phyloP scores from a whole-genome alignment of 2,888 invertebrate species.

The Ceratothoa steindachneri region DNA sequence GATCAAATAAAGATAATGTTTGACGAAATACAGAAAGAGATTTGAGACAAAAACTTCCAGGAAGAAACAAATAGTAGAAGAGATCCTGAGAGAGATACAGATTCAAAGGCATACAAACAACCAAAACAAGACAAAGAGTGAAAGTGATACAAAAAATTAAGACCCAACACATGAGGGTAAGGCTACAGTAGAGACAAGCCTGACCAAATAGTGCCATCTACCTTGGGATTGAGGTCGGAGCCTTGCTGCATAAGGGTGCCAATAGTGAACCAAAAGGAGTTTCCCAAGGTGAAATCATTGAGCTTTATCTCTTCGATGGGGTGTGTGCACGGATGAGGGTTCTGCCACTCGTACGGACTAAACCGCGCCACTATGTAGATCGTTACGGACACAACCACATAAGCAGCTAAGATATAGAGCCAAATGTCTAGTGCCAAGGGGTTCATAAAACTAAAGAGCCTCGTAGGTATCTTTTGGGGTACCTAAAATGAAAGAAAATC shows the following conservation, averaged over 20 bases:
- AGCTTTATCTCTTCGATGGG: slow-evolving; percentile 51
- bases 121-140: too few relatives aligned
- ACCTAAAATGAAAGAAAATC: slow-evolving; percentile 24
- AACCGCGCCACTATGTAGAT: slow-evolving; percentile 76
- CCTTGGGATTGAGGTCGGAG: slow-evolving; percentile 55
- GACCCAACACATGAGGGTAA: too few relatives aligned
- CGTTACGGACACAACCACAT: slow-evolving; percentile 70
- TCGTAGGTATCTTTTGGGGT: slow-evolving; percentile 49
- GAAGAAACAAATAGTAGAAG: too few relatives aligned
- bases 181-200: too few relatives aligned
- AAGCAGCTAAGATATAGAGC: slow-evolving; percentile 75
- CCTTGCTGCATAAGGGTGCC: slow-evolving; percentile 62
- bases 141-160: too few relatives aligned
- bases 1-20: too few relatives aligned
- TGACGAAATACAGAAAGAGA: too few relatives aligned
- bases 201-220: slow-evolving; percentile 24
- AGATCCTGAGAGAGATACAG: too few relatives aligned
- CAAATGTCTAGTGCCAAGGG: slow-evolving; percentile 81
- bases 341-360: slow-evolving; percentile 64
- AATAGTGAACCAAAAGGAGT: slow-evolving; percentile 60
- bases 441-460: slow-evolving; percentile 79
- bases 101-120: too few relatives aligned
- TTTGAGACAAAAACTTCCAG: too few relatives aligned
- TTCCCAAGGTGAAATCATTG: slow-evolving; percentile 59
- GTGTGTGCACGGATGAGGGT: slow-evolving; percentile 52